Base-by-base conservation (phyloP, 2,888 invertebrate genomes). In the Cheiracanthium punctorium region DNA sequence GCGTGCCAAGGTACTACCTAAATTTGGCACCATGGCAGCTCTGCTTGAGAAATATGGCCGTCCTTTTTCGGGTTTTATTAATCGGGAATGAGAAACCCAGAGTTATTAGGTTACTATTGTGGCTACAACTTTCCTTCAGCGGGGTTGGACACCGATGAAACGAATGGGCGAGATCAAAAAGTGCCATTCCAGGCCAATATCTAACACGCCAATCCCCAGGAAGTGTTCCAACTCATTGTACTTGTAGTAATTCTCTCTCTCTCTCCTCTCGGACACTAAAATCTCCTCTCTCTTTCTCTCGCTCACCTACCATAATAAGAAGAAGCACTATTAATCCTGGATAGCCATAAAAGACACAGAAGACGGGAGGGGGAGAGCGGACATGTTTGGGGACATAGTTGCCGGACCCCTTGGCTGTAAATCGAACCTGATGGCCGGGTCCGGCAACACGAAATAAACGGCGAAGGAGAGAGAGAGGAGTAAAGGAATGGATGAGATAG, bases 311-410 rank as follows among this genome's bases (percentile, higher is more conserved):
- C 79, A 85, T 85, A 85, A 85, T 85, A 85, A 48, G 79, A 77
- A 73, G 84, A 79, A 85, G 79, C 74, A 74, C 85, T 86, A 86
- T 86, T 86, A 86, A 86, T 86, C 85, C 85, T 70, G 85, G 75
- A 75, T 75, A 74, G 71, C 85, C 85, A 86, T 86, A 86, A 86
- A 86, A 86, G 75, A 80, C 75, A 64, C 71, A 64, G 65, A 43
- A 71, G 48, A 43, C 32, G 67, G 58, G 58, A n/a, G 17, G 17
- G 17, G 17, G 12, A 17, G 17, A 58, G 37, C 10, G 24, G 58
- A 58, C 58, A 58, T 58, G 58, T 58, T 58, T 74, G 74, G 82
- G 82, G 71, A 75, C 77, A n/a, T n/a, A n/a, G 72, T 72, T 65
- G 33, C 72, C 75, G 58, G 29, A 52, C 67, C 70, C 48, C 70